Evolutionary conservation across 1,140 invertebrate genomes (phyloP).

Genomic region (Nasonia vitripennis): DNA sequence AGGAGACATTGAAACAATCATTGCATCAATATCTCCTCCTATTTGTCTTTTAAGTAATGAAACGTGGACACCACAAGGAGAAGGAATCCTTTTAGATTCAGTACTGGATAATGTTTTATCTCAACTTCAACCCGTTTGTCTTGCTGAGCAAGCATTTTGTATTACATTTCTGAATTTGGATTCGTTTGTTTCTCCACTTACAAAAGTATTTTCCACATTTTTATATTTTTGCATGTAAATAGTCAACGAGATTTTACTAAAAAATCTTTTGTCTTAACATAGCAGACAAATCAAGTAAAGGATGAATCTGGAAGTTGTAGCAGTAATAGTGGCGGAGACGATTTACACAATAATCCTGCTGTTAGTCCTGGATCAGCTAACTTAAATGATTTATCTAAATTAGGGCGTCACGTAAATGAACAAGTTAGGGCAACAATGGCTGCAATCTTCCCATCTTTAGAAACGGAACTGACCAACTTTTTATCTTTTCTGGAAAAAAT

Average conservation of each 20-base stretch:
- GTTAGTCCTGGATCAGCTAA: conserved; percentile 67
- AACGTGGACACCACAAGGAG: conserved; percentile 67
- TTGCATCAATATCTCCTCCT: conserved; percentile 53
- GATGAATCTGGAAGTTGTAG: conserved; percentile 65
- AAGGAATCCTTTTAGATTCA: conserved; percentile 77
- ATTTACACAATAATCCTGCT: conserved; percentile 57
- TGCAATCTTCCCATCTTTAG: conserved; percentile 89
- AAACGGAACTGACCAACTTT: conserved; percentile 90
- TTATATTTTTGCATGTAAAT: background rate
- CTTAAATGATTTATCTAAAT: conserved; percentile 76
- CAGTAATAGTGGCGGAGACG: conserved; percentile 50
- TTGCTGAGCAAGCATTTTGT: conserved; percentile 97
- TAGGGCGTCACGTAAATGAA: conserved; percentile 84
- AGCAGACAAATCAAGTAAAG: conserved; percentile 45
- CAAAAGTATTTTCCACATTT: conserved; percentile 59
- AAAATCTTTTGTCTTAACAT: background rate
- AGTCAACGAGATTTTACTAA: background rate
- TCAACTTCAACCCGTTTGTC: conserved; percentile 93
- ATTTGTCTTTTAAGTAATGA: conserved; percentile 70
- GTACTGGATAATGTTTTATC: conserved; percentile 88
- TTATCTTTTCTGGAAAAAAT: conserved; percentile 90
- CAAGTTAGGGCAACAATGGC: conserved; percentile 91
- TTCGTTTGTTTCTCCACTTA: conserved; percentile 71
- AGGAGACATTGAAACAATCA: conserved; percentile 43
- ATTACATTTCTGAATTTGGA: conserved; percentile 94